Percentiles rank a stretch among this genome's conserved stretches.
phyloP scores from a whole-genome alignment of 2,113 vertebrate species.

The Crotalus helleri region DNA sequence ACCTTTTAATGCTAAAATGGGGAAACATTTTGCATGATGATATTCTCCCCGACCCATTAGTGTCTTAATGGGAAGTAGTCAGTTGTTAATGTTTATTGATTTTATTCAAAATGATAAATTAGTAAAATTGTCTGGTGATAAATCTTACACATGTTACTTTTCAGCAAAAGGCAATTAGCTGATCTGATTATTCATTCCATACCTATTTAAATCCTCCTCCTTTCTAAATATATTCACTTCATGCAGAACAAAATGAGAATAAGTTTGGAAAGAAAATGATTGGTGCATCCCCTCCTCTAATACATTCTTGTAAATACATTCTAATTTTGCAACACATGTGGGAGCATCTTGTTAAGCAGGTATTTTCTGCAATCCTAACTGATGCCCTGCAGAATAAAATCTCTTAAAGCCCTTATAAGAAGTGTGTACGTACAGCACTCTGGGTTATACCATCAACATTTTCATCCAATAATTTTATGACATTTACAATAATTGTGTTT shows the following conservation, averaged over 20 bases:
- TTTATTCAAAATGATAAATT: neutral
- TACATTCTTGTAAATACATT: conserved; percentile 53
- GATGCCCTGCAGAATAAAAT: conserved; percentile 32
- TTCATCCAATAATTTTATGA: neutral
- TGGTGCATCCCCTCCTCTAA: conserved; percentile 4
- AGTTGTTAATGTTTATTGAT: conserved; percentile 15
- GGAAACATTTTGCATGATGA: neutral
- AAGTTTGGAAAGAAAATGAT: conserved; percentile 35
- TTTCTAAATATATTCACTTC: conserved; percentile 19
- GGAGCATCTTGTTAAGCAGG: conserved; percentile 16
- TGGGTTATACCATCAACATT: neutral
- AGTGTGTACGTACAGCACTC: conserved; percentile 16
- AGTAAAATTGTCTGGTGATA: conserved; percentile 1
- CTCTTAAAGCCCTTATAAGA: conserved; percentile 35
- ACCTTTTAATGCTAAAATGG: conserved; percentile 22
- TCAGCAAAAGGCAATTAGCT: neutral
- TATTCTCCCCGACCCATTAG: neutral
- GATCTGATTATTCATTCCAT: conserved; percentile 33
- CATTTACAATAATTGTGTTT: neutral
- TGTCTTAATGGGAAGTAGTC: neutral
- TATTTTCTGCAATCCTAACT: conserved; percentile 39
- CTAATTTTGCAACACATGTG: conserved; percentile 42
- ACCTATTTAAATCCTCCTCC: conserved; percentile 8
- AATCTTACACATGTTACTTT: conserved; percentile 1
- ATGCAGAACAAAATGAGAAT: conserved; percentile 15